Percentiles rank a stretch among this genome's conserved stretches.
phyloP scores from a whole-genome alignment of 2,113 vertebrate species.

The Elephantulus edwardii region DNA sequence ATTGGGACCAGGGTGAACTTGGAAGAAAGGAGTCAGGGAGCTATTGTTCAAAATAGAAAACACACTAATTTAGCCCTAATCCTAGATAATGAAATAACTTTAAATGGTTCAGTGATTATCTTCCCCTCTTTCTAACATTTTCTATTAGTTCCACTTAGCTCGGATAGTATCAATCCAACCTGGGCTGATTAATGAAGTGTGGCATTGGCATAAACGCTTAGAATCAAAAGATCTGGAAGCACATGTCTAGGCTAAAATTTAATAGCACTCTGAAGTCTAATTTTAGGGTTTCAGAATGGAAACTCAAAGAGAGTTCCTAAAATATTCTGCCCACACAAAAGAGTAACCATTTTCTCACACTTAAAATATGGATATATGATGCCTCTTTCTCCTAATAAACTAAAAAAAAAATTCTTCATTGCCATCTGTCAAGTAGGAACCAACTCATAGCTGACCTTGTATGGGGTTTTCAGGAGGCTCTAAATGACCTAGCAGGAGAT shows the following conservation, averaged over 20 bases:
- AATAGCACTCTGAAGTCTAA: background rate
- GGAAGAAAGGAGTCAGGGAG: background rate
- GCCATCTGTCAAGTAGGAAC: too few species aligned
- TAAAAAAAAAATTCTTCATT: too few species aligned
- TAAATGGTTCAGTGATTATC: background rate
- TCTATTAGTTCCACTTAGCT: background rate
- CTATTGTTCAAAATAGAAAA: background rate
- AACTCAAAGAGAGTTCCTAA: background rate
- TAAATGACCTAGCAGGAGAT: too few species aligned
- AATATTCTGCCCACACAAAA: background rate
- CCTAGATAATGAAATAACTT: background rate
- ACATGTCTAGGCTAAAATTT: background rate
- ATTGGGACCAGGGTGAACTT: background rate
- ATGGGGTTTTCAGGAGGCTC: too few species aligned
- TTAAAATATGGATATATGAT: background rate
- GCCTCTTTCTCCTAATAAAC: background rate
- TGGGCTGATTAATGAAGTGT: background rate
- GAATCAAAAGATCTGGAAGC: slow-evolving; percentile 16
- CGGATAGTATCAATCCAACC: background rate
- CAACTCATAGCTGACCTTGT: too few species aligned
- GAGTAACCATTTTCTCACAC: background rate
- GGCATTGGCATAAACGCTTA: background rate
- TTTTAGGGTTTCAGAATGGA: background rate
- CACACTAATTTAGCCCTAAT: background rate
- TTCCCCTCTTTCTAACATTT: background rate